These are phyloP conservation scores for Alcis repandata DNA, from an alignment of 2,888 invertebrate species.

Conservation along the genomic window DNA sequence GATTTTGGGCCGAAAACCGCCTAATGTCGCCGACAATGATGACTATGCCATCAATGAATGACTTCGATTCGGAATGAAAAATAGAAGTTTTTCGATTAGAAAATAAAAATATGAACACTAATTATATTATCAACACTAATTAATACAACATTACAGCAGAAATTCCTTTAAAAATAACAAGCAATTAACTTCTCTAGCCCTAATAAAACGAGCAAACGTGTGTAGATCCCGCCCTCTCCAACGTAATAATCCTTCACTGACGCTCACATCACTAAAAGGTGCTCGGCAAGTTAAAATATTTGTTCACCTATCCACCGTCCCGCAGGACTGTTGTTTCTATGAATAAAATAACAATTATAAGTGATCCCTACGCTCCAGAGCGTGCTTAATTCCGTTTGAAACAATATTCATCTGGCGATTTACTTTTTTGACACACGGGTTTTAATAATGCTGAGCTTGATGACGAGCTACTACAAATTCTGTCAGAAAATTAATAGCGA, in stretches of 20 bases:
- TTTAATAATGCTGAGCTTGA: neutral
- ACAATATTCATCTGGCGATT: conserved; percentile 85
- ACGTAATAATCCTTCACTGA: conserved; percentile 25
- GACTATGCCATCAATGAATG: too few relatives aligned
- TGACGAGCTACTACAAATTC: neutral
- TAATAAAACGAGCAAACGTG: neutral
- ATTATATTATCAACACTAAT: too few relatives aligned
- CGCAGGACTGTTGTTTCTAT: conserved; percentile 84
- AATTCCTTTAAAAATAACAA: neutral
- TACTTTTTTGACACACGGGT: conserved; percentile 64
- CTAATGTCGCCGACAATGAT: too few relatives aligned
- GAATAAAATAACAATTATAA: conserved; percentile 88
- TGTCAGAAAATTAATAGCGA: too few relatives aligned
- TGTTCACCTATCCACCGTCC: conserved; percentile 79
- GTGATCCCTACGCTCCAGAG: conserved; percentile 79
- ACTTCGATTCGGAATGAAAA: too few relatives aligned
- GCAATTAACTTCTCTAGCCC: neutral
- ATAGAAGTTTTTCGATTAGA: too few relatives aligned
- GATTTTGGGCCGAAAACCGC: too few relatives aligned
- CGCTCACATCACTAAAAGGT: conserved; percentile 69
- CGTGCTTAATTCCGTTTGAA: conserved; percentile 86
- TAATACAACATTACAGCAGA: too few relatives aligned
- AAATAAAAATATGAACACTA: too few relatives aligned
- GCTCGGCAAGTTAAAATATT: conserved; percentile 80
- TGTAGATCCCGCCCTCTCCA: conserved; percentile 3